These are phyloP conservation scores for Netelia fuscicornis DNA, from an alignment of 2,888 invertebrate species.

Conservation along the genomic window DNA sequence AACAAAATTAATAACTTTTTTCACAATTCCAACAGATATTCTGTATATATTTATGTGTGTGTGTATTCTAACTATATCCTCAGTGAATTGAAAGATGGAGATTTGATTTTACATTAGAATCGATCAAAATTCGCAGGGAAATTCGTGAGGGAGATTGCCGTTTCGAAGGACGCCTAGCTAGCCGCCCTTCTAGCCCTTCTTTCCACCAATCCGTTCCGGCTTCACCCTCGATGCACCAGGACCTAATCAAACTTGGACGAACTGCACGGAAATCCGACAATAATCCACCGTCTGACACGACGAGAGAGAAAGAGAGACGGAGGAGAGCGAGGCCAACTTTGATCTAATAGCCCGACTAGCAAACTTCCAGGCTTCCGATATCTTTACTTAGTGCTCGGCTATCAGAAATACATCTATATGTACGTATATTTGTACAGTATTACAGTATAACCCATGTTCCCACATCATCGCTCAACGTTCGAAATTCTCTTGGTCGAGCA, in stretches of 20 bases:
- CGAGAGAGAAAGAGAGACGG: conserved; percentile 9
- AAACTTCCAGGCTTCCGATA: conserved; percentile 68
- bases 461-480: conserved; percentile 20
- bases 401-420: conserved; percentile 21
- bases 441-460: conserved; percentile 27
- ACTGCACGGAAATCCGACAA: conserved; percentile 71
- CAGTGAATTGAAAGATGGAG: conserved; percentile 27
- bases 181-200: neutral
- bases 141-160: conserved; percentile 28
- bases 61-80: conserved; percentile 7
- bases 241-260: conserved; percentile 76
- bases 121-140: conserved; percentile 68
- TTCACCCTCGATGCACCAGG: conserved; percentile 62
- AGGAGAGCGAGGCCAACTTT: conserved; percentile 64
- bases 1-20: neutral
- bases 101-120: conserved; percentile 68
- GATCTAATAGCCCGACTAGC: conserved; percentile 67
- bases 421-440: conserved; percentile 7
- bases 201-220: conserved; percentile 40
- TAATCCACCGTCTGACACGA: conserved; percentile 68
- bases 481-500: neutral
- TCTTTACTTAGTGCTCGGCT: conserved; percentile 64
- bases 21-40: neutral
- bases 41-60: too few relatives aligned
- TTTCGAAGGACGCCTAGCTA: neutral